These are phyloP conservation scores for Trissolcus basalis DNA, from an alignment of 1,140 invertebrate genomes.

Conservation along the genomic window DNA sequence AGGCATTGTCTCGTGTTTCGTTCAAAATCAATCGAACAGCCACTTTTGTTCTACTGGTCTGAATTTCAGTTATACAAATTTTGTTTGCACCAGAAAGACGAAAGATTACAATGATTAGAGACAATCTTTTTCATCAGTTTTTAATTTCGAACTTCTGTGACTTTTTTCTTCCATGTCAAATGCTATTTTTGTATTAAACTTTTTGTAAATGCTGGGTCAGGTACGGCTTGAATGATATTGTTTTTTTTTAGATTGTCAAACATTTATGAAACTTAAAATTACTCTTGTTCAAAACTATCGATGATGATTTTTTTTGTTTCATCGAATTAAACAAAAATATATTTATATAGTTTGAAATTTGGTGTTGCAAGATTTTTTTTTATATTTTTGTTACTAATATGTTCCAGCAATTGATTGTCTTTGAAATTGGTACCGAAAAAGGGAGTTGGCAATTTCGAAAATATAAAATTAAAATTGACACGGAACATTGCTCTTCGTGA, in stretches of 20 bases:
- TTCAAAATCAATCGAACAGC: slow-evolving; percentile 15
- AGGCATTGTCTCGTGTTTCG: slow-evolving; percentile 27
- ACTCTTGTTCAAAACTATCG: background rate
- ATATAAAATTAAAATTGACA: slow-evolving; percentile 13
- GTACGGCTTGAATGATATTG: background rate
- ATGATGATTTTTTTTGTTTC: too few relatives aligned
- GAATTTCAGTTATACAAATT: background rate
- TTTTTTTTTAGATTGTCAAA: background rate
- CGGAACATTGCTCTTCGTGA: slow-evolving; percentile 5
- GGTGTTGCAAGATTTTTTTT: background rate
- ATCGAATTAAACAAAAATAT: background rate
- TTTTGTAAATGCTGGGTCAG: background rate
- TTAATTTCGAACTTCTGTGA: background rate
- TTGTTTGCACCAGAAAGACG: background rate
- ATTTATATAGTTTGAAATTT: background rate
- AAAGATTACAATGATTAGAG: background rate
- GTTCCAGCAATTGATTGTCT: background rate
- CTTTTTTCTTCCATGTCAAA: slow-evolving; percentile 22
- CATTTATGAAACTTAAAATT: background rate
- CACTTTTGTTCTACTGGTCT: background rate
- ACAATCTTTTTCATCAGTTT: background rate
- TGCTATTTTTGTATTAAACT: slow-evolving; percentile 1
- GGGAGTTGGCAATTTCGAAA: background rate
- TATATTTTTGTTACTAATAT: too few relatives aligned
- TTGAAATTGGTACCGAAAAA: background rate